Base-by-base conservation (phyloP, 2,888 invertebrate species). In the Sialis lutaria region DNA sequence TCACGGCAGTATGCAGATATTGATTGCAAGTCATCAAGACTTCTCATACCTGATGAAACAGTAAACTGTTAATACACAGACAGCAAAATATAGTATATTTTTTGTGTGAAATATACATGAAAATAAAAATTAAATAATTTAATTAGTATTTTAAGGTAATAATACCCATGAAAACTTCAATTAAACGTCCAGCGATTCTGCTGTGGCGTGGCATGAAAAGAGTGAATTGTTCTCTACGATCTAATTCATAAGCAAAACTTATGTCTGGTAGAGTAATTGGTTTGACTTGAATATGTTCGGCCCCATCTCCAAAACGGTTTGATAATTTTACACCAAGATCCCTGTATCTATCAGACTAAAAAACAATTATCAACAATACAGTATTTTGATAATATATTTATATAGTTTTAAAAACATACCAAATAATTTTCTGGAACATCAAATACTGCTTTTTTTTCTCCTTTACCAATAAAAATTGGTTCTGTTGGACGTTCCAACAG, bases 131-230 rank as follows among this genome's bases (percentile, higher is more conserved):
- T 22, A 22, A 22, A 22, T 22, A 22, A 22, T 22, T 22, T 2
- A 22, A 22, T 22, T 22, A 22, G 22, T 22, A n/a, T n/a, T n/a
- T n/a, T n/a, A 22, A 22, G 4, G 30, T n/a, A 42, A 13, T 30
- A 7, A 30, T 44, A 61, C 83, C 69, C 68, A 85, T 64, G 47
- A 86, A 77, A 30, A 77, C 67, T 46, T 78, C 71, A 46, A 84
- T 79, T 49, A 89, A 72, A 52, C 76, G 69, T 0, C 73, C 73
- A 5, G 88, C 85, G 60, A 84, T 75, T 45, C 69, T 68, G 42
- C 80, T 74, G 60, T 90, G 89, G 10, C 61, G 65, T 0, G 80
- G 78, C 49, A 82, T 70, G 58, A 89, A 88, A 10, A 84, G 66
- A 0, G 85, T 85, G 63, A 89, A 88, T 53, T 75, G 73, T 0